Evolutionary conservation across 2,797 vertebrate species (phyloP).

Genomic region (Crocidura indochinensis): DNA sequence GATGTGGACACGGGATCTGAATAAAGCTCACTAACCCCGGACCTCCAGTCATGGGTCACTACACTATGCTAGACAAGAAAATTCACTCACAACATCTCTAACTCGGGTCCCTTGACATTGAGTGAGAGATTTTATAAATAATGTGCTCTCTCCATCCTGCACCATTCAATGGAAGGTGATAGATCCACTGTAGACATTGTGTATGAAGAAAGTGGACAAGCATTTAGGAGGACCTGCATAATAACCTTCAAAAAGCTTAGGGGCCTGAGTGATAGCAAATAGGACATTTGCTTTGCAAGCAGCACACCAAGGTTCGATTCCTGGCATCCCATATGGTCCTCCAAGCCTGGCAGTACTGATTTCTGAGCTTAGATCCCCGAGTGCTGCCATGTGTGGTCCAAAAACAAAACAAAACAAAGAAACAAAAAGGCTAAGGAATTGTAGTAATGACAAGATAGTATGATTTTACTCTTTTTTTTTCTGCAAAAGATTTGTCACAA

Average conservation of each 20-base stretch:
- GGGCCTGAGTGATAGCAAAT: too few relatives aligned
- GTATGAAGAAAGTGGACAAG: slow-evolving; percentile 25
- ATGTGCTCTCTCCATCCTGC: slow-evolving; percentile 33
- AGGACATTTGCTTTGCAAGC: too few relatives aligned
- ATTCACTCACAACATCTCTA: not conserved
- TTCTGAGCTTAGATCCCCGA: too few relatives aligned
- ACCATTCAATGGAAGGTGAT: slow-evolving; percentile 59
- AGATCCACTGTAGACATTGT: slow-evolving; percentile 39
- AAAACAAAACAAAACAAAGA: too few relatives aligned
- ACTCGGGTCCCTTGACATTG: slow-evolving; percentile 36
- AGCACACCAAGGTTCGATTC: too few relatives aligned
- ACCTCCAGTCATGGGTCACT: not conserved
- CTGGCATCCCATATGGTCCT: too few relatives aligned
- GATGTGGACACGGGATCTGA: not conserved
- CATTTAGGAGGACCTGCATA: slow-evolving; percentile 13
- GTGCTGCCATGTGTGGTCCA: too few relatives aligned
- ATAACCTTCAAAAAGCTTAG: not conserved
- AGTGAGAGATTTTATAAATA: slow-evolving; percentile 58
- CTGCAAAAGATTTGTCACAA: not conserved
- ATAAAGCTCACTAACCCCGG: not conserved
- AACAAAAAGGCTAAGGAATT: not conserved
- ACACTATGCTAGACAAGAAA: slow-evolving; percentile 3
- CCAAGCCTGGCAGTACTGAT: too few relatives aligned
- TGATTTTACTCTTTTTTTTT: slow-evolving; percentile 45
- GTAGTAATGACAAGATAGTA: slow-evolving; percentile 16